Evolutionary conservation across 2,888 invertebrate genomes (phyloP).

Genomic region (Metallyticus violacea): DNA sequence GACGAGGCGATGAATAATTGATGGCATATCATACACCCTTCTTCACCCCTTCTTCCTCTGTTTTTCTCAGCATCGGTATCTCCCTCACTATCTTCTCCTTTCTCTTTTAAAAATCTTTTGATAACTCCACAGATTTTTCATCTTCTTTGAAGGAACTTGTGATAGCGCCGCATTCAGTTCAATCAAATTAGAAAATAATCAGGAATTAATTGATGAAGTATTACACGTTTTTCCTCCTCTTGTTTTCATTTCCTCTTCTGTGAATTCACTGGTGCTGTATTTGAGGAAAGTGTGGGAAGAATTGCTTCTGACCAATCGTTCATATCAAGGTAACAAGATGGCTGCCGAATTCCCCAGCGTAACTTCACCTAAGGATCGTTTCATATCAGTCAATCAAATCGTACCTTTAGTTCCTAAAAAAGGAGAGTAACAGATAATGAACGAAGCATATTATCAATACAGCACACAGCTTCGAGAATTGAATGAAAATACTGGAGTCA

Average conservation of each 20-base stretch:
- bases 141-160: neutral
- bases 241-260: neutral
- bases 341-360: no score
- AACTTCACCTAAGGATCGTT: no score
- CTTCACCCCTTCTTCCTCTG: neutral
- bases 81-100: neutral
- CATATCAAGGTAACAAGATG: neutral
- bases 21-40: neutral
- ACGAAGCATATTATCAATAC: neutral
- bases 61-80: neutral
- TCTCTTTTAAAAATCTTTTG: neutral
- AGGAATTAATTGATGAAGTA: neutral
- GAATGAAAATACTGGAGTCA: neutral
- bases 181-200: neutral
- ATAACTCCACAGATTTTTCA: neutral
- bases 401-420: neutral
- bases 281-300: neutral
- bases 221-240: neutral
- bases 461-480: neutral
- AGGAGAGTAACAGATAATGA: neutral
- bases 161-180: no score
- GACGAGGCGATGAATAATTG: neutral
- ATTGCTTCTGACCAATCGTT: neutral
- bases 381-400: neutral
- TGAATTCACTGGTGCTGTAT: neutral